Evolutionary conservation across 2,797 vertebrate genomes (phyloP), one percentile per base, ranked within the genome.

Genomic region (Tangara arthus): DNA sequence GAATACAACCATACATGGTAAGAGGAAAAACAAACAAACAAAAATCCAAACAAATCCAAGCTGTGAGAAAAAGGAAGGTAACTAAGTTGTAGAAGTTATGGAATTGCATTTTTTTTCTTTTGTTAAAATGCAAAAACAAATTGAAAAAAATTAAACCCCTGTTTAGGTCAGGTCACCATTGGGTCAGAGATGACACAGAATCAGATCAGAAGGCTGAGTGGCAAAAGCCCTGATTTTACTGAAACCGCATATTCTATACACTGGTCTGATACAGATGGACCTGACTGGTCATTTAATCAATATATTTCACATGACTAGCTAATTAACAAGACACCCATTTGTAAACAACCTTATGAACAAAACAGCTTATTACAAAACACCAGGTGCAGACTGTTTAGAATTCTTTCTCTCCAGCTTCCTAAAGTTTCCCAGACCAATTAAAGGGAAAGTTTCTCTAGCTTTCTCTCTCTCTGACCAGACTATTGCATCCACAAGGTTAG

Each of bases 1-100:
- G 95, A 80, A 78, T 98, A 69, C 83, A 89, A 20, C 98, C 97
- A 42, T 98, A 98, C 34, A 92, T 93, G 97, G 98, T 98, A 96
- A 95, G 89, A 44, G 12, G 79, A 84, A 22, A 21, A 39, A 60
- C 28, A 13, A 28, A n/a, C 2, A 61, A 42, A 52, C 6, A 73
- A 76, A 78, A 55, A 44, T 2, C 26, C 6, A 41, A 55, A 27
- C 22, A 34, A 41, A 14, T 2, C 8, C 2, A 41, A 66, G 32
- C 69, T 27, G 27, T 72, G 46, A 72, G 30, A 55, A 47, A 65
- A 37, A 47, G 24, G 10, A 83, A 89, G 66, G 35, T 41, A 77
- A 50, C 2, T n/a, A 53, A 50, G 37, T 41, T 11, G 3, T 19
- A 53, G 19, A 59, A 61, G 46, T 53, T 55, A 86, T 2, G 2